phyloP scores from a whole-genome alignment of 2,888 invertebrate species.

The Salpingus planirostris region DNA sequence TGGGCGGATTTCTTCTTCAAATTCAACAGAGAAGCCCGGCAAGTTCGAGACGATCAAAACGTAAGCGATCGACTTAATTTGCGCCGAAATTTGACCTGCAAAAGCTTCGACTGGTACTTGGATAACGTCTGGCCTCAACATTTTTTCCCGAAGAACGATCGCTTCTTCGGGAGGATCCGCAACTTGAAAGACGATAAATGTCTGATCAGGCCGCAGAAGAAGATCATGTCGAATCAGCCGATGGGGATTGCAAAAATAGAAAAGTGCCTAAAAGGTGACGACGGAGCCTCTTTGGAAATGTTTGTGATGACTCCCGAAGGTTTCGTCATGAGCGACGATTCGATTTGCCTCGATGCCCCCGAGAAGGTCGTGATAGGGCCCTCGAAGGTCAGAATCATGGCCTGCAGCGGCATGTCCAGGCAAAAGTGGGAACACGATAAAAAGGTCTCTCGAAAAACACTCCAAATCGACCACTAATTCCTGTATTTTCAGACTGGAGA shows the following conservation, averaged over 20 bases:
- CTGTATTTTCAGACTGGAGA: slow-evolving; percentile 41
- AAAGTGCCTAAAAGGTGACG: slow-evolving; percentile 51
- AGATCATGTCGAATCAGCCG: slow-evolving; percentile 53
- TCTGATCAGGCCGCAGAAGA: slow-evolving; percentile 54
- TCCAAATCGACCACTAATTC: slow-evolving; percentile 2
- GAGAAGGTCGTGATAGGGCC: slow-evolving; percentile 38
- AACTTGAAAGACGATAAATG: slow-evolving; percentile 46
- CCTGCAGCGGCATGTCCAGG: slow-evolving; percentile 56
- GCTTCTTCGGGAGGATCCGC: slow-evolving; percentile 81
- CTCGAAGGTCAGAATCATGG: slow-evolving; percentile 58
- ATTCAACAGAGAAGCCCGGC: slow-evolving; percentile 64
- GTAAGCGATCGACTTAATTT: slow-evolving; percentile 51
- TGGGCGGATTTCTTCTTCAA: slow-evolving; percentile 90
- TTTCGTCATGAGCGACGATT: slow-evolving; percentile 78
- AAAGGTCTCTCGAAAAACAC: slow-evolving; percentile 40
- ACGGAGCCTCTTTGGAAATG: slow-evolving; percentile 52
- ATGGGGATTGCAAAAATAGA: slow-evolving; percentile 62
- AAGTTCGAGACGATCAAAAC: slow-evolving; percentile 51
- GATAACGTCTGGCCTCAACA: slow-evolving; percentile 93
- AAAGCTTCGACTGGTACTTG: slow-evolving; percentile 88
- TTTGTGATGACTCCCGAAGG: slow-evolving; percentile 62
- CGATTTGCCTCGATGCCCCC: slow-evolving; percentile 71
- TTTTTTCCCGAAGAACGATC: slow-evolving; percentile 80
- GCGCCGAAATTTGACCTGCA: slow-evolving; percentile 64
- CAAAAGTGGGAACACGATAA: slow-evolving; percentile 62